Evolutionary conservation across 2,113 vertebrate species (phyloP).

Genomic region (Illadopsis cleaveri): DNA sequence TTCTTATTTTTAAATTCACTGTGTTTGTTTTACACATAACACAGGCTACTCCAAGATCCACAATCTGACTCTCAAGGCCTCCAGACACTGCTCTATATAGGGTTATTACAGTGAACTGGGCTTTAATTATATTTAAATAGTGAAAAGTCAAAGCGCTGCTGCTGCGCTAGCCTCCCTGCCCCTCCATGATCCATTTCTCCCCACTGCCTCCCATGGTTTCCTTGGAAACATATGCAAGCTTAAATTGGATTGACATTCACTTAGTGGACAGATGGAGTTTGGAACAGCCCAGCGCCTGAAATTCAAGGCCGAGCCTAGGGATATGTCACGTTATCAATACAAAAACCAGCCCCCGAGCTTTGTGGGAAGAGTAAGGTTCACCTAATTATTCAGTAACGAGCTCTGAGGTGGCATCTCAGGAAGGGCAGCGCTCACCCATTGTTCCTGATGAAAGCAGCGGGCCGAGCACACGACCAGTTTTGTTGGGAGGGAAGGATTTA

Average conservation of each 20-base stretch:
- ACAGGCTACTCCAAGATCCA: neutral
- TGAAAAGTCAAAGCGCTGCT: neutral
- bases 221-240: slow-evolving; percentile 58
- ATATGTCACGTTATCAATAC: neutral
- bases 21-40: neutral
- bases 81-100: accelerated
- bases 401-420: slow-evolving; percentile 3
- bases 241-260: slow-evolving; percentile 42
- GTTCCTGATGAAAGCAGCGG: neutral
- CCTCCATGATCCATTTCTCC: neutral
- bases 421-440: neutral
- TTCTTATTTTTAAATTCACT: neutral
- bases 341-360: neutral
- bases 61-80: neutral
- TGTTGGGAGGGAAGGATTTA: neutral
- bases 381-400: neutral
- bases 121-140: neutral
- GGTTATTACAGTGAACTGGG: neutral
- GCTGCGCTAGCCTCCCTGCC: neutral
- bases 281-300: slow-evolving; percentile 6
- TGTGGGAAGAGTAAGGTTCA: neutral
- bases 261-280: slow-evolving; percentile 58
- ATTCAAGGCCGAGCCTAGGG: neutral
- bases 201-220: slow-evolving; percentile 31
- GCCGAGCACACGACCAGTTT: neutral